A percentile compares a stretch with the other conserved stretches of the same genome.
Evolutionary conservation across 2,888 invertebrate species (phyloP).

Genomic region (Amphimallon solstitiale): DNA sequence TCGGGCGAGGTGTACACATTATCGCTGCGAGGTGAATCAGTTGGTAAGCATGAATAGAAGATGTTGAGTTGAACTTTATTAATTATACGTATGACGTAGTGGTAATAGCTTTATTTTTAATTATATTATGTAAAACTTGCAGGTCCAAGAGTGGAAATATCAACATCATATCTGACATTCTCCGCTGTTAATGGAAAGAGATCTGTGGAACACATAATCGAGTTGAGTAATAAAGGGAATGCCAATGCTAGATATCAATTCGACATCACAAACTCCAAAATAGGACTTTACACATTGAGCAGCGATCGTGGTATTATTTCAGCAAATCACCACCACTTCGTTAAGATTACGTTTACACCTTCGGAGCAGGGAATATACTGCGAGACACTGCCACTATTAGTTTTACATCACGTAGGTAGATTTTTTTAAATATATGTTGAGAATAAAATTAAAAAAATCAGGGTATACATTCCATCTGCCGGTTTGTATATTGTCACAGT

Average conservation of each 20-base stretch:
- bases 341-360: constrained; percentile 57
- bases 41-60: constrained; percentile 50
- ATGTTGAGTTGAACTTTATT: not conserved
- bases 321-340: constrained; percentile 50
- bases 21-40: constrained; percentile 52
- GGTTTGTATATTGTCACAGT: too few species aligned
- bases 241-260: constrained; percentile 57
- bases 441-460: too few species aligned
- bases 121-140: constrained; percentile 9
- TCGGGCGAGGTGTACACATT: constrained; percentile 50
- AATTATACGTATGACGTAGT: not conserved
- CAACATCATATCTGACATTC: constrained; percentile 42
- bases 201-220: constrained; percentile 51
- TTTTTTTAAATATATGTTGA: too few species aligned
- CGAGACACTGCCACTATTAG: constrained; percentile 56
- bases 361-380: constrained; percentile 53
- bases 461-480: too few species aligned
- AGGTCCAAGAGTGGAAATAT: constrained; percentile 44
- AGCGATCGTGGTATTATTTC: constrained; percentile 54
- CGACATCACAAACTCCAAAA: constrained; percentile 48
- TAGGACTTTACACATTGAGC: constrained; percentile 55
- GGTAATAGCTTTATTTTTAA: not conserved
- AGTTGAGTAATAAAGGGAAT: constrained; percentile 57
- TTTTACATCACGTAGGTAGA: constrained; percentile 59
- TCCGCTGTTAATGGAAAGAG: constrained; percentile 33